These are phyloP conservation scores for Zhengitettix transpicula DNA, from an alignment of 2,888 invertebrate species.

Conservation along the genomic window DNA sequence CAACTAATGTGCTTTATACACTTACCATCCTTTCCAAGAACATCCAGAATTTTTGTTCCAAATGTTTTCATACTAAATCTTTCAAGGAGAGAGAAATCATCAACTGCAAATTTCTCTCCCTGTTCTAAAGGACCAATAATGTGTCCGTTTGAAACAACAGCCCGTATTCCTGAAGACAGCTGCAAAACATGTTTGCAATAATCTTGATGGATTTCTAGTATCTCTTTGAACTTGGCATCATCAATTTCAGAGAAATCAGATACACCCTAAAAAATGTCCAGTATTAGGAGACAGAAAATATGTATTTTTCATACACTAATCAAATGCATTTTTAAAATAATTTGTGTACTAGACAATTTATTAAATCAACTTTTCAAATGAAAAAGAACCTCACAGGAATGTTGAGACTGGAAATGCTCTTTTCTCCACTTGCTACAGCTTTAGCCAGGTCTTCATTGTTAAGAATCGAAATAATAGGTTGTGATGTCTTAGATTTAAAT, in stretches of 20 bases:
- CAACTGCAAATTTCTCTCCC: slow-evolving; percentile 59
- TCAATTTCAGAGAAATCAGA: background rate
- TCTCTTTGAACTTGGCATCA: background rate
- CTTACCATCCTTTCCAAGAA: slow-evolving; percentile 28
- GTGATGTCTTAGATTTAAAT: slow-evolving; percentile 39
- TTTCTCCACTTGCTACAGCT: slow-evolving; percentile 11
- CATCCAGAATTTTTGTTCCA: slow-evolving; percentile 51
- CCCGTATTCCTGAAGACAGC: slow-evolving; percentile 46
- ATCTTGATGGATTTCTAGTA: slow-evolving; percentile 13
- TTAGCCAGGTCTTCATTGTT: slow-evolving; percentile 30
- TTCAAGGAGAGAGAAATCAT: slow-evolving; percentile 82
- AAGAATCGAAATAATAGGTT: slow-evolving; percentile 39
- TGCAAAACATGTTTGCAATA: slow-evolving; percentile 56
- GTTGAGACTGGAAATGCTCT: background rate
- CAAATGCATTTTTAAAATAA: no score
- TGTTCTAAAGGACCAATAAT: slow-evolving; percentile 67
- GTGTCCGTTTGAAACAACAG: slow-evolving; percentile 75
- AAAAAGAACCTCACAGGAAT: background rate
- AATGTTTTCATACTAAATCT: slow-evolving; percentile 43
- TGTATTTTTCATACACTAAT: no score
- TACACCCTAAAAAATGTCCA: background rate
- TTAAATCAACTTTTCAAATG: background rate
- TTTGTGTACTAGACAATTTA: background rate
- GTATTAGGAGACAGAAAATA: background rate
- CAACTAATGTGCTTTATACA: no score